phyloP scores from a whole-genome alignment of 2,888 invertebrate genomes.

The Drosophila colorata region DNA sequence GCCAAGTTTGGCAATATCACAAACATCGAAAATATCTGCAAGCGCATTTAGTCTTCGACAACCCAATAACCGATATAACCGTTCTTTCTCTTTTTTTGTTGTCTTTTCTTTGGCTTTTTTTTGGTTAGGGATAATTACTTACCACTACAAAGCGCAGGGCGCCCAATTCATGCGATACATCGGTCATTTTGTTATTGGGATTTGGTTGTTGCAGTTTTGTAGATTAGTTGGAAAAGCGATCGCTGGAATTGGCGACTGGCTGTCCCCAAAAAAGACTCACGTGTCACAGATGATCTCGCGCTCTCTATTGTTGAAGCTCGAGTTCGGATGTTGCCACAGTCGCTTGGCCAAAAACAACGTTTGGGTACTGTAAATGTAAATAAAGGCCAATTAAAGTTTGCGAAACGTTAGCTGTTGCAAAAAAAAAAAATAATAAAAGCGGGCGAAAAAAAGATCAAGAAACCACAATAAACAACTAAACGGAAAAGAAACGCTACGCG shows the following conservation, averaged over 20 bases:
- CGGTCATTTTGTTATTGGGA: slow-evolving; percentile 78
- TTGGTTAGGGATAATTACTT: slow-evolving; percentile 59
- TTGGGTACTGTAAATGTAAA: slow-evolving; percentile 45
- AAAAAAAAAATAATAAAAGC: slow-evolving; percentile 10
- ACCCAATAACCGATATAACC: too few species aligned
- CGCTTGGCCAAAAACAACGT: slow-evolving; percentile 13
- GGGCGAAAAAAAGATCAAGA: slow-evolving; percentile 7
- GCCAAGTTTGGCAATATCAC: too few species aligned
- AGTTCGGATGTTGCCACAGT: slow-evolving; percentile 9
- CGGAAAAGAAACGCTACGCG: slow-evolving; percentile 55
- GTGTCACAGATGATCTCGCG: slow-evolving; percentile 29
- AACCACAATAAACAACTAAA: slow-evolving; percentile 43
- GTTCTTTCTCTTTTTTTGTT: background rate
- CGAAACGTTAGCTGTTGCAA: slow-evolving; percentile 41
- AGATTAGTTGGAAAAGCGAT: slow-evolving; percentile 30
- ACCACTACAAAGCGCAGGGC: slow-evolving; percentile 85
- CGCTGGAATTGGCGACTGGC: slow-evolving; percentile 25
- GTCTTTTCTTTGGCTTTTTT: background rate
- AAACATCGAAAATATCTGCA: too few species aligned
- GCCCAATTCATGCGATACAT: slow-evolving; percentile 85
- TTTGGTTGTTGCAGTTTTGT: slow-evolving; percentile 47
- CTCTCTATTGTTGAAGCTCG: slow-evolving; percentile 35
- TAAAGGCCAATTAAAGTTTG: slow-evolving; percentile 55
- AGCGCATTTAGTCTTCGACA: too few species aligned
- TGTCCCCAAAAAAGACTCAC: slow-evolving; percentile 21